Conservation (phyloP, 2,888 invertebrate genomes). For the Adelognathus sp. region DNA sequence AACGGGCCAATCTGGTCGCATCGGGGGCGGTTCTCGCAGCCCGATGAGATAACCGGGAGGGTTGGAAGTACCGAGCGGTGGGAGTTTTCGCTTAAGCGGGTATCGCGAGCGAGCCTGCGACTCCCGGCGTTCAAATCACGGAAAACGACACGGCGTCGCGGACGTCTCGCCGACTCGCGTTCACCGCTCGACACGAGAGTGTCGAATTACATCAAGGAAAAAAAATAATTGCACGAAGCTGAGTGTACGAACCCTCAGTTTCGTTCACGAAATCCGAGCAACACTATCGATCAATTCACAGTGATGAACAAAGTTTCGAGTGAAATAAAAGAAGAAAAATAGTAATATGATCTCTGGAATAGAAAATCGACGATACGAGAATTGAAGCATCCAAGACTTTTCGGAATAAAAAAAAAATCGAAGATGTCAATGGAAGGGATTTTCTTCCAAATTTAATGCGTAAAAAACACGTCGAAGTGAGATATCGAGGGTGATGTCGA, state of each 20-base stretch:
- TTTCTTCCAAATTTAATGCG: too few relatives aligned
- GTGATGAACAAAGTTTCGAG: not conserved
- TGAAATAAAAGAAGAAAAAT: not conserved
- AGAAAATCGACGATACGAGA: too few relatives aligned
- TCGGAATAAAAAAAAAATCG: not conserved
- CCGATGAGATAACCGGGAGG: slow-evolving; percentile 54
- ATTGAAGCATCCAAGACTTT: too few relatives aligned
- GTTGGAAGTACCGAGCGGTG: slow-evolving; percentile 56
- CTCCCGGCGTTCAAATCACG: slow-evolving; percentile 80
- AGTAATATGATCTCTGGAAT: not conserved
- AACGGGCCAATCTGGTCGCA: slow-evolving; percentile 70
- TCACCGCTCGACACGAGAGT: too few relatives aligned
- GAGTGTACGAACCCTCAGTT: not conserved
- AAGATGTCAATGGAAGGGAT: too few relatives aligned
- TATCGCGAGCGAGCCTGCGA: slow-evolving; percentile 54
- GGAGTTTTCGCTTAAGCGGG: slow-evolving; percentile 51
- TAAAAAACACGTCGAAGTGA: too few relatives aligned
- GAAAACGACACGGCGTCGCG: slow-evolving; percentile 65
- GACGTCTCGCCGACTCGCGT: slow-evolving; percentile 45
- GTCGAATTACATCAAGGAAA: not conserved
- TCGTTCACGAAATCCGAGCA: not conserved
- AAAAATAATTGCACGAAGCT: not conserved
- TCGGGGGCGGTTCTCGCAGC: slow-evolving; percentile 76
- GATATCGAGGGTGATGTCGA: too few relatives aligned
- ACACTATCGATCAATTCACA: not conserved